Evolutionary conservation across 1,140 invertebrate species (phyloP).

Genomic region (Cyclina sinensis): DNA sequence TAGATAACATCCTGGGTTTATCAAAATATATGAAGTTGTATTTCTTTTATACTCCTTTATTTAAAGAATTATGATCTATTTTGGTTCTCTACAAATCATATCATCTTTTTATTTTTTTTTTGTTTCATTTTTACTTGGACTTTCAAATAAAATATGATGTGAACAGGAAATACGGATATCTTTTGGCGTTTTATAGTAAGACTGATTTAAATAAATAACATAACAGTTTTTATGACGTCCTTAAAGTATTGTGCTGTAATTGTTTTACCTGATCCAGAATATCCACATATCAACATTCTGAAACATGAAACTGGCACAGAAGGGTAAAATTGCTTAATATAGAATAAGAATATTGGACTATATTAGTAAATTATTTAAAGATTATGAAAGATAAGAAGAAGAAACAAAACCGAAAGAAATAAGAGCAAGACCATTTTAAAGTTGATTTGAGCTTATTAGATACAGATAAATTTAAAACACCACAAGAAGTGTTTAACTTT

Average conservation of each 20-base stretch:
- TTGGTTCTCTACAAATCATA: no score
- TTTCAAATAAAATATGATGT: no score
- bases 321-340: background rate
- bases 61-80: no score
- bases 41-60: no score
- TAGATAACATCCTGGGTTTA: no score
- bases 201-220: background rate
- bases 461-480: background rate
- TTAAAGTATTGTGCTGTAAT: background rate
- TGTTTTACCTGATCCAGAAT: background rate
- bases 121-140: no score
- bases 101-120: no score
- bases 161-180: no score
- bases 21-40: no score
- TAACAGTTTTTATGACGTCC: background rate
- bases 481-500: background rate
- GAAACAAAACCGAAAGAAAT: no score
- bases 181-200: background rate
- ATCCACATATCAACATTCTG: background rate
- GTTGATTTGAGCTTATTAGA: background rate
- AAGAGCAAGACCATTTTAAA: background rate
- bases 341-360: background rate
- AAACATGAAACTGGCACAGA: background rate
- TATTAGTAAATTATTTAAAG: background rate
- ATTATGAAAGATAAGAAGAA: background rate